Conservation (phyloP, 2,888 invertebrate species). For the Ligdia adustata region DNA sequence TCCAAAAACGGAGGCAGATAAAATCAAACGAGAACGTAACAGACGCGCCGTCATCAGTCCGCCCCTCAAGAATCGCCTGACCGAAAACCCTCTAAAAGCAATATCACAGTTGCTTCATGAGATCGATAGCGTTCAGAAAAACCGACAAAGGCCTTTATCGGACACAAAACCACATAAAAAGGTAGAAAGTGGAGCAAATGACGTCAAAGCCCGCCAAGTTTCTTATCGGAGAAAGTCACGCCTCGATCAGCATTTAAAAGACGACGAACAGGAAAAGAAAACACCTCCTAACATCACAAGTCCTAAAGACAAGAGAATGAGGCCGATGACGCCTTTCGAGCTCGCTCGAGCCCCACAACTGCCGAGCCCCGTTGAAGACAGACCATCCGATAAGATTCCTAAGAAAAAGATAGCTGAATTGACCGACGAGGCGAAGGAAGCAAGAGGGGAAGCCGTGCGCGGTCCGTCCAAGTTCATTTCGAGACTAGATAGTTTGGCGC, state of each 20-base stretch:
- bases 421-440: conserved; percentile 72
- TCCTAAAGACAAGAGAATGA: conserved; percentile 38
- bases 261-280: conserved; percentile 37
- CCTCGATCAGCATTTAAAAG: conserved; percentile 48
- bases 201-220: conserved; percentile 45
- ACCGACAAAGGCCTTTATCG: conserved; percentile 45
- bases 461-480: conserved; percentile 63
- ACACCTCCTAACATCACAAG: conserved; percentile 5
- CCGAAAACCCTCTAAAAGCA: conserved; percentile 67
- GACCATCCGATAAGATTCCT: conserved; percentile 37
- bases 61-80: conserved; percentile 34
- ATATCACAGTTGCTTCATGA: conserved; percentile 71
- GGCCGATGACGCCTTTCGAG: conserved; percentile 26
- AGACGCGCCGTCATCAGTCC: conserved; percentile 35
- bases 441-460: conserved; percentile 74
- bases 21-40: conserved; percentile 48
- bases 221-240: conserved; percentile 47
- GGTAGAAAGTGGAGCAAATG: conserved; percentile 40
- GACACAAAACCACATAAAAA: conserved; percentile 51
- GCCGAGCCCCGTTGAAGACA: conserved; percentile 40
- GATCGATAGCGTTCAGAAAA: conserved; percentile 66
- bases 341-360: conserved; percentile 29
- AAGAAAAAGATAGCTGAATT: conserved; percentile 62
- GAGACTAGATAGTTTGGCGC: conserved; percentile 66
- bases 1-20: conserved; percentile 46